phyloP scores from a whole-genome alignment of 1,140 invertebrate species.

The Tetramorium simillimum region DNA sequence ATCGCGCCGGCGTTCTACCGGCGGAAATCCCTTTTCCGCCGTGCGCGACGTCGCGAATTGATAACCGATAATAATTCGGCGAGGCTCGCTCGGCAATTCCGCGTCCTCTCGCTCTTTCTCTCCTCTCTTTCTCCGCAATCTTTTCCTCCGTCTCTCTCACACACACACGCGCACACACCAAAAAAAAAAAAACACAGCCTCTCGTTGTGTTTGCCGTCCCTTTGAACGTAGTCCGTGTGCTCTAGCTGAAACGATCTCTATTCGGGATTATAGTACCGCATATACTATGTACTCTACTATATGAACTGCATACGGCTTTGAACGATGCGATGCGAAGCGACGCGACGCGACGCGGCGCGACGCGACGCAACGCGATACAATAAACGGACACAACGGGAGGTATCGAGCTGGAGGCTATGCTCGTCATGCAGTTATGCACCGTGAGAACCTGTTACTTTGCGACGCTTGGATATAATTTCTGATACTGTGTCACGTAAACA shows the following conservation, averaged over 20 bases:
- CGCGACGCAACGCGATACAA: not conserved
- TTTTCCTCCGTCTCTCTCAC: not conserved
- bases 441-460: conserved; percentile 57
- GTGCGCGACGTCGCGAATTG: conserved; percentile 39
- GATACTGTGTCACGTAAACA: conserved; percentile 59
- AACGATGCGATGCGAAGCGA: conserved; percentile 8
- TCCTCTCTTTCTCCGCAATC: not conserved
- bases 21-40: conserved; percentile 58
- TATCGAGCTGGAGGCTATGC: conserved; percentile 53
- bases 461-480: conserved; percentile 55
- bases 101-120: not conserved
- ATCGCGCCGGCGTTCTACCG: not conserved
- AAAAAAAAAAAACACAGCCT: not conserved
- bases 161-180: no score
- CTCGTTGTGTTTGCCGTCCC: conserved; percentile 9
- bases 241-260: conserved; percentile 40
- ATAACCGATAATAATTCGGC: conserved; percentile 62
- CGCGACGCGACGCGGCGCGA: not conserved
- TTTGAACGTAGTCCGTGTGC: conserved; percentile 16
- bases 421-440: conserved; percentile 55
- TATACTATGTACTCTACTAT: conserved; percentile 15
- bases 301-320: conserved; percentile 49
- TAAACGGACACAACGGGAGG: conserved; percentile 38
- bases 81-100: conserved; percentile 46
- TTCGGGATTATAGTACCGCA: conserved; percentile 25